Evolutionary conservation across 2,888 invertebrate genomes (phyloP).

Genomic region (Sarcophaga variegata): DNA sequence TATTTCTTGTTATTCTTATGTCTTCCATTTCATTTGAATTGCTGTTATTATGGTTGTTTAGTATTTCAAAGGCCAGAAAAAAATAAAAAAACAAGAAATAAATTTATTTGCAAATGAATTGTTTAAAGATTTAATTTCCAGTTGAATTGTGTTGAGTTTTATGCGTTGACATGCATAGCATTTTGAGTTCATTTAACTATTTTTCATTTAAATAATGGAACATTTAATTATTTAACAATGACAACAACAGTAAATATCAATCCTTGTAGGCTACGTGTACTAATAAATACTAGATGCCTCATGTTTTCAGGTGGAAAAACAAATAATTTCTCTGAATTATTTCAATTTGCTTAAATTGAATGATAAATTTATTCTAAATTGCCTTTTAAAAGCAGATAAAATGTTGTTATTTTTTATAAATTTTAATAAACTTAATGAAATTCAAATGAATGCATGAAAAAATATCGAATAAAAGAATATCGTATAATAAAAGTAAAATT

Average conservation of each 20-base stretch:
- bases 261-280: background rate
- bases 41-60: background rate
- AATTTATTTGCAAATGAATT: background rate
- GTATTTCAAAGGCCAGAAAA: background rate
- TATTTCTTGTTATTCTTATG: background rate
- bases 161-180: background rate
- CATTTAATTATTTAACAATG: constrained; percentile 27
- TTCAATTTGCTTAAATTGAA: too few relatives aligned
- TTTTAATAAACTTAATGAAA: too few relatives aligned
- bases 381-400: too few relatives aligned
- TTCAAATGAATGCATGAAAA: too few relatives aligned
- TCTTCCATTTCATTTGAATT: background rate
- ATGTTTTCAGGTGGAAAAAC: too few relatives aligned
- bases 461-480: too few relatives aligned
- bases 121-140: background rate
- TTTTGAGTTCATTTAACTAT: constrained; percentile 13
- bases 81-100: background rate
- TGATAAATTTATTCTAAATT: too few relatives aligned
- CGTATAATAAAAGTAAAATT: too few relatives aligned
- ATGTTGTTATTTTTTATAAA: too few relatives aligned
- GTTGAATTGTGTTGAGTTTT: constrained; percentile 14
- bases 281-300: too few relatives aligned
- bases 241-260: constrained; percentile 1
- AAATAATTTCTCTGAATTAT: too few relatives aligned
- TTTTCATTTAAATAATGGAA: constrained; percentile 21